Evolutionary conservation across 2,113 vertebrate genomes (phyloP).

Genomic region (Leptodactylus fuscus): DNA sequence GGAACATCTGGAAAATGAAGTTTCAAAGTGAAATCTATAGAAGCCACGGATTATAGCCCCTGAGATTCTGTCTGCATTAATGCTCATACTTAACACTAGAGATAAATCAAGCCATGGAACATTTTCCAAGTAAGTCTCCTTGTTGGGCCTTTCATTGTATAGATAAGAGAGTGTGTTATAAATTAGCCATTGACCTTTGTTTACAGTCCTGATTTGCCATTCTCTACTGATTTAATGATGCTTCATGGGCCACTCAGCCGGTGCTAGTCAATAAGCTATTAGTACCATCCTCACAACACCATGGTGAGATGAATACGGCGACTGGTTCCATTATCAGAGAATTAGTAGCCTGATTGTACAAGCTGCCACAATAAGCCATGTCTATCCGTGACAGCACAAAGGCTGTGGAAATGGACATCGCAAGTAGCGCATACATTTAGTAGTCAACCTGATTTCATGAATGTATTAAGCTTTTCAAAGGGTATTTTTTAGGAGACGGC

Average conservation of each 20-base stretch:
- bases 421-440: not conserved
- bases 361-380: slow-evolving; percentile 36
- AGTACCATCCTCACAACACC: slow-evolving; percentile 54
- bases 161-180: slow-evolving; percentile 33
- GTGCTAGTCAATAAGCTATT: slow-evolving; percentile 65
- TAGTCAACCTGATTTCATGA: not conserved
- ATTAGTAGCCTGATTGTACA: slow-evolving; percentile 55
- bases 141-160: not conserved
- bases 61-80: not conserved
- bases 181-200: slow-evolving; percentile 63
- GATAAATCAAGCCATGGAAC: slow-evolving; percentile 12
- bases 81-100: not conserved
- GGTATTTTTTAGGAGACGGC: not conserved
- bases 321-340: slow-evolving; percentile 62
- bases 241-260: slow-evolving; percentile 57
- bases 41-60: not conserved
- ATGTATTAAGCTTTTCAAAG: slow-evolving; percentile 7
- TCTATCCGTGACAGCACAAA: not conserved
- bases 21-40: not conserved
- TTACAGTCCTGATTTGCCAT: slow-evolving; percentile 61
- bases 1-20: not conserved
- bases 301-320: slow-evolving; percentile 46
- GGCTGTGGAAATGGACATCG: not conserved
- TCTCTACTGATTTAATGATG: slow-evolving; percentile 62
- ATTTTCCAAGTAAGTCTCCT: slow-evolving; percentile 11